phyloP scores from a whole-genome alignment of 2,888 invertebrate species.

The Protonemura montana region DNA sequence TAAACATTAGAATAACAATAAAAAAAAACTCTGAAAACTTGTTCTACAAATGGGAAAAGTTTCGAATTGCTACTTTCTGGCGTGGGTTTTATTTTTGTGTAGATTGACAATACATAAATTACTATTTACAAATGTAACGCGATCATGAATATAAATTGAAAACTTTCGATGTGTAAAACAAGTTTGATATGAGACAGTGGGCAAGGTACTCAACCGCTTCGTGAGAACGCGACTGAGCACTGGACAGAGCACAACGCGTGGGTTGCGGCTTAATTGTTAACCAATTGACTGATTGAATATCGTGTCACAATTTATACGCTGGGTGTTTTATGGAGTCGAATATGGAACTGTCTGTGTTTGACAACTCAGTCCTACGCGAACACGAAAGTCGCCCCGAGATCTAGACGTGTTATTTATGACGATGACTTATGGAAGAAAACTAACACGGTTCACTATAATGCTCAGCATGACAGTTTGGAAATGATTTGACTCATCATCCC shows the following conservation, averaged over 20 bases:
- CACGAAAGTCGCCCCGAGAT: not conserved
- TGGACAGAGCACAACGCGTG: not conserved
- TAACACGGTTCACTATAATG: not conserved
- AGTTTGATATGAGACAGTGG: not conserved
- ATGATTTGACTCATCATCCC: not conserved
- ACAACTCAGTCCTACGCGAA: not conserved
- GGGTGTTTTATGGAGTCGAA: not conserved
- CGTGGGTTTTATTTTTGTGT: constrained; percentile 23
- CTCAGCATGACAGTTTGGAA: not conserved
- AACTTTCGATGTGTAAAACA: not conserved
- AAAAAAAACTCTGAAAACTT: not conserved
- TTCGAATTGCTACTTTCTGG: not conserved
- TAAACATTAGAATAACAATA: constrained; percentile 9
- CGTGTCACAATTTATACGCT: not conserved
- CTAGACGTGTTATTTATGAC: not conserved
- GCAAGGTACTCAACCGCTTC: not conserved
- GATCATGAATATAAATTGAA: constrained; percentile 33
- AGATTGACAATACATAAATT: constrained; percentile 36
- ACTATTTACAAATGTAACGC: constrained; percentile 25
- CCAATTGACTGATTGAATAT: constrained; percentile 12
- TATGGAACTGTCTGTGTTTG: not conserved
- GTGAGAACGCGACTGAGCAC: not conserved
- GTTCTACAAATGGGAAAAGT: not conserved
- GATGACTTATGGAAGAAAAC: not conserved
- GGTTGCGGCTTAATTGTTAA: not conserved